A percentile compares a stretch with the other conserved stretches of the same genome.
Evolutionary conservation across 2,888 invertebrate species (phyloP).

Genomic region (Callinectes sapidus): DNA sequence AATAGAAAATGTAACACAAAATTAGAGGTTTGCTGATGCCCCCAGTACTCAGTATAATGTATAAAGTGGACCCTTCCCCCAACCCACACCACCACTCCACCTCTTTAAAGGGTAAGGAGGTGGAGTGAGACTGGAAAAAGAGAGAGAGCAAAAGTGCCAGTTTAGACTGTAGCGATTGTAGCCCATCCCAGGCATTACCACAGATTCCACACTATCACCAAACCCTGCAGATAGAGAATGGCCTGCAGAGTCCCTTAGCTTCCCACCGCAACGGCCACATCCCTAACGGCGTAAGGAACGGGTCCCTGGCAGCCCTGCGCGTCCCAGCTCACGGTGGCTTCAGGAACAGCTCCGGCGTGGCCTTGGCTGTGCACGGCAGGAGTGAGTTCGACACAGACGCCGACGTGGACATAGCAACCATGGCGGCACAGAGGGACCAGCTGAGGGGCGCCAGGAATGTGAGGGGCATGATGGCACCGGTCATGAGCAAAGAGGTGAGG

Average conservation of each 20-base stretch:
- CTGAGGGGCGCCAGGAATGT: slow-evolving; percentile 63
- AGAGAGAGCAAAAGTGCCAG: no score
- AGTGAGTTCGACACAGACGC: slow-evolving; percentile 67
- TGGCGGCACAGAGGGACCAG: slow-evolving; percentile 72
- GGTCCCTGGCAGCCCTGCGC: not conserved
- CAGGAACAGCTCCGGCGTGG: slow-evolving; percentile 3
- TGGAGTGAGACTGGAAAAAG: no score
- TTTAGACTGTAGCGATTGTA: no score
- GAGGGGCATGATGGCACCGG: slow-evolving; percentile 71
- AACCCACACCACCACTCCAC: no score
- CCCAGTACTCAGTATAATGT: no score
- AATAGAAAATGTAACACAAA: no score
- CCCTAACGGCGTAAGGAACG: slow-evolving; percentile 34
- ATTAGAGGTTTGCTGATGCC: no score
- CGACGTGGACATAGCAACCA: slow-evolving; percentile 65
- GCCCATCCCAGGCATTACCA: no score
- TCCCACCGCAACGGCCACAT: slow-evolving; percentile 52
- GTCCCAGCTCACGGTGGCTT: not conserved
- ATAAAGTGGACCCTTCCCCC: no score
- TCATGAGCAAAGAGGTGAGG: slow-evolving; percentile 70
- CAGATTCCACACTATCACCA: not conserved
- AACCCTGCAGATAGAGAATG: slow-evolving; percentile 43
- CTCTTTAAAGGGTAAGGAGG: no score
- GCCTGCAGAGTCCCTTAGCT: slow-evolving; percentile 19
- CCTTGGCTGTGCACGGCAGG: slow-evolving; percentile 39